These are phyloP conservation scores for Chaetorhynchus papuensis DNA, from an alignment of 2,113 vertebrate genomes.

Conservation along the genomic window DNA sequence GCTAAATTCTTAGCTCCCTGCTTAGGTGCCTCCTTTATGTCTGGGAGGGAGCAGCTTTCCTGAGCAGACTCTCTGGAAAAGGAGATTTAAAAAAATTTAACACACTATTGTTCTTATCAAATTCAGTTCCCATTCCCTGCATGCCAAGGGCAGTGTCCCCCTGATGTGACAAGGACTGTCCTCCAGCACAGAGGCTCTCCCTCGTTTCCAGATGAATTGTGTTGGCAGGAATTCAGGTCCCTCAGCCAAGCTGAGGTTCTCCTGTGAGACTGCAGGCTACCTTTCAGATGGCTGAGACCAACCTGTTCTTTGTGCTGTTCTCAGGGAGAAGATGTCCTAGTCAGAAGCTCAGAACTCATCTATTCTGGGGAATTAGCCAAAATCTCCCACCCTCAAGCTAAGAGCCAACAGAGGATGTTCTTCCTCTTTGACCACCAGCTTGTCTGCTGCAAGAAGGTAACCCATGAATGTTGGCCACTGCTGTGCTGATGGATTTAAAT, in stretches of 20 bases:
- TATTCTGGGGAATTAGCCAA: constrained; percentile 91
- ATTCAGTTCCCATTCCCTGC: not conserved
- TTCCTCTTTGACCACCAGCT: constrained; percentile 97
- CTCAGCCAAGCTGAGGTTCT: not conserved
- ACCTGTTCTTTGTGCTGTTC: constrained; percentile 4
- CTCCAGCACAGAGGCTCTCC: not conserved
- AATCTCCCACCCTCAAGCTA: constrained; percentile 88
- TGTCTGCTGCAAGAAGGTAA: constrained; percentile 96
- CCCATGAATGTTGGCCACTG: not conserved
- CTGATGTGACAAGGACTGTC: not conserved
- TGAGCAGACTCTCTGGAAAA: not conserved
- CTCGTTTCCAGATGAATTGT: not conserved
- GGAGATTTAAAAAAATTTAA: not conserved
- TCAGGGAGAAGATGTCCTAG: constrained; percentile 91
- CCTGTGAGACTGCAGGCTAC: rapidly evolving
- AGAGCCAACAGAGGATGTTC: constrained; percentile 93
- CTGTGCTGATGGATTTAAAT: not conserved
- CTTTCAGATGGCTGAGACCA: not conserved
- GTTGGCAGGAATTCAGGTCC: not conserved
- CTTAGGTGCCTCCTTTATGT: not conserved
- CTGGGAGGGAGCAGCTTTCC: not conserved
- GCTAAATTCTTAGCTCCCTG: not conserved
- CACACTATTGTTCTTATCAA: rapidly evolving
- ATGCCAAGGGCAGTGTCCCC: not conserved
- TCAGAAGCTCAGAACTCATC: constrained; percentile 92